Base-by-base conservation (phyloP, 2,888 invertebrate genomes). In the Mesodorylaimus sp. region DNA sequence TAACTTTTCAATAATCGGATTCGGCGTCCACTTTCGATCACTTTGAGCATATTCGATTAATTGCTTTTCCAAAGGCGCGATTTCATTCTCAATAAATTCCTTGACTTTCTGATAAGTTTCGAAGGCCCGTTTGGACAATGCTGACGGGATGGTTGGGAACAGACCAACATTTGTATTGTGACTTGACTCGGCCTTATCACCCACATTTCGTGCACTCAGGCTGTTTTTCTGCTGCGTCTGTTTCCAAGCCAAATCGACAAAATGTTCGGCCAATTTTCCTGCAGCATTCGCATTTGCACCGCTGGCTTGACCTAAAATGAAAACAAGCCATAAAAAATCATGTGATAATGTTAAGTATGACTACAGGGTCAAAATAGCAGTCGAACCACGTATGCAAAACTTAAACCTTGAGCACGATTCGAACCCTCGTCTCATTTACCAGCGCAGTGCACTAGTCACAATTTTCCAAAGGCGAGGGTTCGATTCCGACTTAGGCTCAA, bases 41-140 rank as follows among this genome's bases (percentile, higher is more conserved):
- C 60, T 53, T 24, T 60, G 56, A 10, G 57, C 54, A 51, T 64
- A 63, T 21, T 57, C 54, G 16, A 57, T 49, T 13, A 68, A 56
- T 28, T 65, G 64, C 10, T 48, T 23, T 52, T 72, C 72, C 26
- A 66, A 26, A 1, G 70, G 70, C 3, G 68, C 56, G 2, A 72
- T 58, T 47, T 69, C 59, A 16, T 66, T 59, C 23, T 64, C 55
- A 2, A 72, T 64, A 53, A 72, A 70, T 10, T 60, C 57, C 44
- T 60, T 64, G 16, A 72, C 70, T 37, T 61, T 56, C 19, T 58
- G 49, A 55, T 70, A 64, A 1, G 64, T 52, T 16, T 65, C 60
- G 48, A 61, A 64, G 0, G 65, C 70, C 25, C 62, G 57, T n/a
- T 64, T 61, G 1, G 64, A 59, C 49, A 71, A 54, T 3, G 60